These are phyloP conservation scores for Uria lomvia DNA, from an alignment of 2,113 vertebrate genomes.

Conservation along the genomic window DNA sequence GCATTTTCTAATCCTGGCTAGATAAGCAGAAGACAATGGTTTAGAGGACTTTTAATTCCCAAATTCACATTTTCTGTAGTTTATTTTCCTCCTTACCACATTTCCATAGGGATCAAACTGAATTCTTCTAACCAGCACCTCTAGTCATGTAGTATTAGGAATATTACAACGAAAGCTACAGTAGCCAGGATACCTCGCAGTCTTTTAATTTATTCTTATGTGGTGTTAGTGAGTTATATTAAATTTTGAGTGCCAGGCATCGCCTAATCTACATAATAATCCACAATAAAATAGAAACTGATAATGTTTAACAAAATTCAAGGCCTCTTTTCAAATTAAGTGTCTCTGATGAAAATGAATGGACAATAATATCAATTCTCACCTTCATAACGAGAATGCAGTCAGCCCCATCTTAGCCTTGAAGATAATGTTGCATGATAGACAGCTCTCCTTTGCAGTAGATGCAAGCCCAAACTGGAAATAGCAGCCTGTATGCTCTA, in stretches of 20 bases:
- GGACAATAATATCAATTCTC: background rate
- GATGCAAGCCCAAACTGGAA: background rate
- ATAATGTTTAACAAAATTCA: constrained; percentile 37
- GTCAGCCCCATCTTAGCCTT: background rate
- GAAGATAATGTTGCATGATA: background rate
- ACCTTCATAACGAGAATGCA: background rate
- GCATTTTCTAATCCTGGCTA: background rate
- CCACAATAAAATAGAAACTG: constrained; percentile 4
- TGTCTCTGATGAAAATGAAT: background rate
- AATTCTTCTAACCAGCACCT: background rate
- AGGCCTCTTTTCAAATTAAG: constrained; percentile 23
- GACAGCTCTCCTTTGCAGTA: background rate
- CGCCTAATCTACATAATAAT: background rate
- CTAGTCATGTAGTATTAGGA: background rate
- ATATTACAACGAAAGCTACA: background rate
- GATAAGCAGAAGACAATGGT: background rate
- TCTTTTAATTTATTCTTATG: constrained; percentile 32
- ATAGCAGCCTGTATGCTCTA: background rate
- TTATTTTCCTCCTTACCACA: background rate
- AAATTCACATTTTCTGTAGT: background rate
- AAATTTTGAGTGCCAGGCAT: background rate
- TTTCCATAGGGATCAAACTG: background rate
- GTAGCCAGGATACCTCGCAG: background rate
- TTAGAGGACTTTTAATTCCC: background rate
- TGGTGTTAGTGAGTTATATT: background rate